Percentiles rank a stretch among this genome's conserved stretches.
phyloP scores from a whole-genome alignment of 2,113 vertebrate genomes.

The human (Homo sapiens) region GRCh38 chr1:25970001-25970500 shows the following conservation, averaged over 20 bases:
- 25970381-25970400: neutral
- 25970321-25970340: neutral
- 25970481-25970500: neutral
- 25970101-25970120: neutral
- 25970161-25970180: neutral
- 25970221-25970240: too few relatives aligned
- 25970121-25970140: neutral
- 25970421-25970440: neutral
- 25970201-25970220: too few relatives aligned
- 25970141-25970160: neutral
- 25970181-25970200: neutral
- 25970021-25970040: neutral
- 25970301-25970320: too few relatives aligned
- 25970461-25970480: neutral
- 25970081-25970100: neutral
- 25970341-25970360: neutral
- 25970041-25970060: neutral
- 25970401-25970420: neutral
- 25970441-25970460: neutral
- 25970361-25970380: neutral
- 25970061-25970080: neutral
- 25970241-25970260: too few relatives aligned
- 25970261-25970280: too few relatives aligned
- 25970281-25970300: too few relatives aligned
- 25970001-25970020: neutral